A percentile compares a stretch with the other conserved stretches of the same genome.
Evolutionary conservation across 2,888 invertebrate genomes (phyloP).

Genomic region (Pecten maximus): DNA sequence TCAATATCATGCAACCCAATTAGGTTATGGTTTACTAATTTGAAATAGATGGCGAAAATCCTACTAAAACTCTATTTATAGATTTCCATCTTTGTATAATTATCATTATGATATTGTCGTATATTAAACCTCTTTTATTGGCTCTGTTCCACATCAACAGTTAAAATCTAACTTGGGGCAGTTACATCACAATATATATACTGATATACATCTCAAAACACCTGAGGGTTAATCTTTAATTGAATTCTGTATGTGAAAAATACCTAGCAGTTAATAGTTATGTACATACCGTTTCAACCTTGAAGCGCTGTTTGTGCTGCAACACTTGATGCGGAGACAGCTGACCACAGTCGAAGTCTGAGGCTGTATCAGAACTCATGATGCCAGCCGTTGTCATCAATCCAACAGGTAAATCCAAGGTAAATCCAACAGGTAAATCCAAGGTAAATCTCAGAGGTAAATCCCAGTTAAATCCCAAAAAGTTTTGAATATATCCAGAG

Average conservation of each 20-base stretch:
- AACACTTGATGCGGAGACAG: conserved; percentile 45
- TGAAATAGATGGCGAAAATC: too few relatives aligned
- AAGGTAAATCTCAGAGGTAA: neutral
- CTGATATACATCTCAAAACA: neutral
- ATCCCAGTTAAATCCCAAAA: neutral
- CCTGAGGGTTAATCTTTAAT: neutral
- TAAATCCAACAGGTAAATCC: neutral
- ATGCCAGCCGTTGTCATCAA: neutral
- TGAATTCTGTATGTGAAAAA: neutral
- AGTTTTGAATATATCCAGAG: neutral
- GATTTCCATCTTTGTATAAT: too few relatives aligned
- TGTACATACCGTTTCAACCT: conserved; percentile 41
- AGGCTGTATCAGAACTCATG: conserved; percentile 7
- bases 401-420: neutral
- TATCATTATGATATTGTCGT: too few relatives aligned
- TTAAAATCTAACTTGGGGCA: neutral
- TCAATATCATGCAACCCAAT: too few relatives aligned
- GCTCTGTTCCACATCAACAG: neutral
- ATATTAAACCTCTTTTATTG: too few relatives aligned
- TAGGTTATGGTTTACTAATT: too few relatives aligned
- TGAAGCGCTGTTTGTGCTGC: conserved; percentile 43
- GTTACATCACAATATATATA: neutral
- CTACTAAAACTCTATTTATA: too few relatives aligned
- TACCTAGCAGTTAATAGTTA: neutral
- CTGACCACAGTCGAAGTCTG: conserved; percentile 39